These are phyloP conservation scores for Corythornis cristatus DNA, from an alignment of 2,113 vertebrate species.

Conservation along the genomic window DNA sequence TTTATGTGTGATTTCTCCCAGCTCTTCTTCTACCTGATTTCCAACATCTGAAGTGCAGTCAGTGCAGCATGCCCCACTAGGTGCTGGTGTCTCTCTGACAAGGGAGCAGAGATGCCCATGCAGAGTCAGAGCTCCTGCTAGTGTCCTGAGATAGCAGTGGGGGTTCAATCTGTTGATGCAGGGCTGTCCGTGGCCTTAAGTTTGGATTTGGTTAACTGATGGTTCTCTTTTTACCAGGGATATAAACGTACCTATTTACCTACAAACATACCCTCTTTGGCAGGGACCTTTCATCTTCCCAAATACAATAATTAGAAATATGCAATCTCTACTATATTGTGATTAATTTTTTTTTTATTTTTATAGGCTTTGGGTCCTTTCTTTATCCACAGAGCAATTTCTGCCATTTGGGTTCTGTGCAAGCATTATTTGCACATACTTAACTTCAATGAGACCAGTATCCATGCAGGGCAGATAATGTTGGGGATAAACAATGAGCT, in stretches of 20 bases:
- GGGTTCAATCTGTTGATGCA: neutral
- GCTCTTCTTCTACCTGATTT: neutral
- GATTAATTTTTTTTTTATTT: no score
- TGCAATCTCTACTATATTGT: neutral
- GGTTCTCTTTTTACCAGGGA: neutral
- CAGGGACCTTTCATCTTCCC: neutral
- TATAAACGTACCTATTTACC: neutral
- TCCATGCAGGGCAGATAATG: neutral
- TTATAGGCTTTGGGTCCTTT: neutral
- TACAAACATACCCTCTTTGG: neutral
- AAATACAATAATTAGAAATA: neutral
- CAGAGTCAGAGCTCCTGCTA: neutral
- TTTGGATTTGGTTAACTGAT: neutral
- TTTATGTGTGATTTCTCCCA: neutral
- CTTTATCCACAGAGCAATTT: neutral
- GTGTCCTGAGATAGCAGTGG: neutral
- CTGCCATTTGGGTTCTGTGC: slow-evolving; percentile 1
- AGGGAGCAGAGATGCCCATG: neutral
- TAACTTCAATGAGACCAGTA: slow-evolving; percentile 30
- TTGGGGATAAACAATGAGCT: slow-evolving; percentile 50
- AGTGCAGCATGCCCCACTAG: neutral
- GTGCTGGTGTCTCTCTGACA: neutral
- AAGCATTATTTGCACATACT: slow-evolving; percentile 37
- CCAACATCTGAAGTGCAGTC: neutral
- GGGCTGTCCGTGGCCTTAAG: neutral